Evolutionary conservation across 2,888 invertebrate genomes (phyloP).

Genomic region (Taenaris catops): DNA sequence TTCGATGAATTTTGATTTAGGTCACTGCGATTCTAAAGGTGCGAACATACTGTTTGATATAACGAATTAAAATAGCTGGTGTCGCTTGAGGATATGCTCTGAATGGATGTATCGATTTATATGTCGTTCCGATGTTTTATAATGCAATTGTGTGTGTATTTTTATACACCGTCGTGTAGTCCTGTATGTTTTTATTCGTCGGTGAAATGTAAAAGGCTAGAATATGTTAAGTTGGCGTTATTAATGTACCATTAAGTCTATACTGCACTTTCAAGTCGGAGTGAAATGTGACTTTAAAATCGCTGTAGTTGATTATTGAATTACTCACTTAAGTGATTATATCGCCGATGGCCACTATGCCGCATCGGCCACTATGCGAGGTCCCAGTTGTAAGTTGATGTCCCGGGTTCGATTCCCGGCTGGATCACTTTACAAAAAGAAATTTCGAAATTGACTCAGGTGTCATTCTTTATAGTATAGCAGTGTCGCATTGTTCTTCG

Average conservation of each 20-base stretch:
- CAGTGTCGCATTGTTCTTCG: too few species aligned
- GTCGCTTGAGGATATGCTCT: constrained; percentile 34
- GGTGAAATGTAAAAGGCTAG: constrained; percentile 11
- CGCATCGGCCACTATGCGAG: too few species aligned
- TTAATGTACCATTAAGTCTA: constrained; percentile 9
- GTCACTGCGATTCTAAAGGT: too few species aligned
- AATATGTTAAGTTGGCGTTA: constrained; percentile 5
- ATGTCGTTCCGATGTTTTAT: constrained; percentile 31
- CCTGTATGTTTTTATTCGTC: constrained; percentile 8
- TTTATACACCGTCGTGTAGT: constrained; percentile 6
- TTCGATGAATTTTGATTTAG: too few species aligned
- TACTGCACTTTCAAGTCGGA: constrained; percentile 7
- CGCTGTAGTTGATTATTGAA: constrained; percentile 5
- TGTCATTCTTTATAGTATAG: too few species aligned
- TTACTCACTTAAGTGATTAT: too few species aligned
- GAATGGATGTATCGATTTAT: constrained; percentile 48
- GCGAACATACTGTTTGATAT: constrained; percentile 55
- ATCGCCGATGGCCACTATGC: too few species aligned
- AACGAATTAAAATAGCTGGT: constrained; percentile 44
- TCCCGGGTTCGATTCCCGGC: too few species aligned
- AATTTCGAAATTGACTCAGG: too few species aligned
- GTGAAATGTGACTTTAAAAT: constrained; percentile 5
- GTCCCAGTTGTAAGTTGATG: too few species aligned
- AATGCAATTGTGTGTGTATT: constrained; percentile 22
- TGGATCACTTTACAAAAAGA: too few species aligned